phyloP scores from a whole-genome alignment of 2,113 vertebrate species.

The Sapayoa aenigma region DNA sequence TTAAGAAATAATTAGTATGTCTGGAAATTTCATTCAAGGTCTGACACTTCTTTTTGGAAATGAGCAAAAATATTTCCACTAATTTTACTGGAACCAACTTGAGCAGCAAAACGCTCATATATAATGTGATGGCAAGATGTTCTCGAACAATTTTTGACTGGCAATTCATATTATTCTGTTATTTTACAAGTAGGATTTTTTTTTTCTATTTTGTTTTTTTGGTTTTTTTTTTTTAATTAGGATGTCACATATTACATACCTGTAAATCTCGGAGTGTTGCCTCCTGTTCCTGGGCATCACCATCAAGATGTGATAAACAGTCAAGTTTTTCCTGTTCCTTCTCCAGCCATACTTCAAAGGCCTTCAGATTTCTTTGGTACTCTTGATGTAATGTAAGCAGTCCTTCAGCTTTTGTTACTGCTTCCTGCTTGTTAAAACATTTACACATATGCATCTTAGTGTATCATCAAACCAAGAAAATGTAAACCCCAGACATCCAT shows the following conservation, averaged over 20 bases:
- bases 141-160: not conserved
- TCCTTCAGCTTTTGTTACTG: conserved; percentile 84
- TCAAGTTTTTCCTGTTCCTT: conserved; percentile 86
- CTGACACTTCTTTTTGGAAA: not conserved
- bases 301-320: conserved; percentile 79
- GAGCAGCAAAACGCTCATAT: not conserved
- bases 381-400: conserved; percentile 88
- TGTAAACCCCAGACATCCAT: not conserved
- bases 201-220: not conserved
- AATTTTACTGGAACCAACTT: not conserved
- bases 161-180: not conserved
- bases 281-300: conserved; percentile 82
- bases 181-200: not conserved
- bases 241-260: conserved; percentile 63
- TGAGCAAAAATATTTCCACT: not conserved
- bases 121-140: not conserved
- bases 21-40: not conserved
- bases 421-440: conserved; percentile 74
- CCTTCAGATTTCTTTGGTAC: conserved; percentile 88
- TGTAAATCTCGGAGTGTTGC: conserved; percentile 83
- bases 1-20: not conserved
- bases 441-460: not conserved
- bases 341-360: conserved; percentile 92
- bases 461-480: not conserved
- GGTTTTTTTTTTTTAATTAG: not conserved